Evolutionary conservation across 2,888 invertebrate genomes (phyloP), one percentile per base, ranked within the genome.

Genomic region (Archips crataeganus): DNA sequence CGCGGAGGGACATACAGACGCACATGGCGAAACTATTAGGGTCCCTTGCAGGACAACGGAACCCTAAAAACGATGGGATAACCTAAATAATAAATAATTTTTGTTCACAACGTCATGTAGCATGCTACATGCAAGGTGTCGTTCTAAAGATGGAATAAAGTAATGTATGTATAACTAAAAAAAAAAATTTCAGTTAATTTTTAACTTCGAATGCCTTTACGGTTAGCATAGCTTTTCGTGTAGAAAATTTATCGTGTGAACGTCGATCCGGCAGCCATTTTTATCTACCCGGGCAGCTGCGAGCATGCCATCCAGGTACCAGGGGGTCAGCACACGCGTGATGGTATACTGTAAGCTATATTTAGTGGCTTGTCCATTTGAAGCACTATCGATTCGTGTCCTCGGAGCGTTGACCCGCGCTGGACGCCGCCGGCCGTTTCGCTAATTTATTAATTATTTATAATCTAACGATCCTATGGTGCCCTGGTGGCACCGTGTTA

Each of bases 381-480:
- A 90, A 91, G 92, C 91, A 90, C 88, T 93, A 94, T 94, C 91
- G 94, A 94, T 94, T 92, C 82, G 88, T 83, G 87, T 85, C 84
- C 91, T 89, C 90, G 87, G 93, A 84, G 87, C 93, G 87, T 89
- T 91, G 94, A 93, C 93, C 93, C 86, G 87, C 74, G 80, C 82
- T 79, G 81, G 81, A 81, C 84, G 83, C 80, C 84, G 88, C 80
- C 86, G 86, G 84, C 86, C 80, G 88, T 87, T 92, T 91, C 90
- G 91, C 90, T 93, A 93, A 94, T 93, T 93, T 92, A 92, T 92
- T 93, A 94, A 93, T 93, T 92, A 93, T 90, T 90, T 88, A 90
- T 84, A 80, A 86, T 85, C 83, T 15, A 49, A 80, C 85, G 78
- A 83, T 85, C 84, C 79, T 78, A 86, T 89, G 82, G 77, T 82